Base-by-base conservation (phyloP, 2,797 vertebrate species). In the Poeciliopsis presidionis region DNA sequence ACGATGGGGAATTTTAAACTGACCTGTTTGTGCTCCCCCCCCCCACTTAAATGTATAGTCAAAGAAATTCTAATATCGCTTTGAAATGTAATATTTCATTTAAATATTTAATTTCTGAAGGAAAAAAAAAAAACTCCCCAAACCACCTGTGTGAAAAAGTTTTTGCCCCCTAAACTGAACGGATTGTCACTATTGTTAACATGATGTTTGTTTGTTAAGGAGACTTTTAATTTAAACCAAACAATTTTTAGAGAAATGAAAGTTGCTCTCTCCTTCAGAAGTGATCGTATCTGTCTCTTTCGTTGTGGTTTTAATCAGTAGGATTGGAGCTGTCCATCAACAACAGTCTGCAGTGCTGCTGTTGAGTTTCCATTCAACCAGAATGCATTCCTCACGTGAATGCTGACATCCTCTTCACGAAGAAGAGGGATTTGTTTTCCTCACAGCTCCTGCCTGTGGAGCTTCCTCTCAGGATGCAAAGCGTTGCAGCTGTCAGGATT, bases 381-480 rank as follows among this genome's bases (percentile, higher is more conserved):
- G 25, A 46, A 28, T 14, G 67, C 41, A 45, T 28, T 70, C 41
- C 41, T 70, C 25, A 45, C 13, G 7, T 14, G 9, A 69, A 43
- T 69, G 67, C 39, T 13, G 39, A 69, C 65, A n/a, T 69, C 63
- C 36, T 67, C 25, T 28, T 28, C 67, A 46, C 16, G 43, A 18
- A 46, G 43, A 46, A 28, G 43, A 70, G 13, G 43, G 13, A 70
- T 8, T 70, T 45, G 22, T 45, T 43, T 69, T 12, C 39, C 25
- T 41, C 39, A 14, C 39, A 45, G 5, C 12, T 45, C 53, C 61
- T 3, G 20, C 72, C 83, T 72, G 57, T 74, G 86, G 89, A 87
- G 88, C 86, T 87, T 84, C 75, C 76, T 81, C 70, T 72, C 70
- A 5, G 79, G 78, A 76, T 84, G 86, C 87, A 45, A 84, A 75